These are phyloP conservation scores for Thalassarche chlororhynchos DNA, from an alignment of 2,113 vertebrate species.

Conservation along the genomic window DNA sequence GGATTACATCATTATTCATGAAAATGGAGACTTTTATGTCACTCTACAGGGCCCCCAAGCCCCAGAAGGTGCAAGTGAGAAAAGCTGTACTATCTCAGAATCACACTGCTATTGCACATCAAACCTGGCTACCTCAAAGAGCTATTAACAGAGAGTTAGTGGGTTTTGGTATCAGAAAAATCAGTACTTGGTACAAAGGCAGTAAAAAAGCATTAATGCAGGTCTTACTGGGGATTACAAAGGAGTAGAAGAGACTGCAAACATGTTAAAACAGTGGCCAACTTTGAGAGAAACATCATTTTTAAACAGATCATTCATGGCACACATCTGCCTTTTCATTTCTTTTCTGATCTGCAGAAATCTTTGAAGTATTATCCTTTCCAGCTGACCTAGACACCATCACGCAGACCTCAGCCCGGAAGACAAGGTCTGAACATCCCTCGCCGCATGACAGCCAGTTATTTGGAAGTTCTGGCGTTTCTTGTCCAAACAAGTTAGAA, in stretches of 20 bases:
- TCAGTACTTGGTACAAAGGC: background rate
- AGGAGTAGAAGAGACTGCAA: background rate
- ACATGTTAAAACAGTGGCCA: background rate
- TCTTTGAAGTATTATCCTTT: background rate
- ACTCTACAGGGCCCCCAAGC: background rate
- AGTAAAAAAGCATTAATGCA: background rate
- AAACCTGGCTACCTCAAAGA: background rate
- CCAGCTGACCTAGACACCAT: background rate
- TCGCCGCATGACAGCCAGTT: background rate
- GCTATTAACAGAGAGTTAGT: background rate
- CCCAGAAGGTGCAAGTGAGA: background rate
- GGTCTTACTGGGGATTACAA: background rate
- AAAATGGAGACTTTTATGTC: background rate
- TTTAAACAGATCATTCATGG: background rate
- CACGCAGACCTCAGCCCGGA: background rate
- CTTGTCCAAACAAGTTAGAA: background rate
- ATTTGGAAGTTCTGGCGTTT: background rate
- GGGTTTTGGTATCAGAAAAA: background rate
- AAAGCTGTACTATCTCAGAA: background rate
- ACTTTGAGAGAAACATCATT: background rate
- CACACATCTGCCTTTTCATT: background rate
- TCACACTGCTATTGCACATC: background rate
- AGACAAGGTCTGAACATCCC: background rate
- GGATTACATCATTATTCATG: background rate
- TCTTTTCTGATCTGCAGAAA: background rate